Evolutionary conservation across 2,113 vertebrate species (phyloP).

Genomic region (Mesembrinibis cayennensis): DNA sequence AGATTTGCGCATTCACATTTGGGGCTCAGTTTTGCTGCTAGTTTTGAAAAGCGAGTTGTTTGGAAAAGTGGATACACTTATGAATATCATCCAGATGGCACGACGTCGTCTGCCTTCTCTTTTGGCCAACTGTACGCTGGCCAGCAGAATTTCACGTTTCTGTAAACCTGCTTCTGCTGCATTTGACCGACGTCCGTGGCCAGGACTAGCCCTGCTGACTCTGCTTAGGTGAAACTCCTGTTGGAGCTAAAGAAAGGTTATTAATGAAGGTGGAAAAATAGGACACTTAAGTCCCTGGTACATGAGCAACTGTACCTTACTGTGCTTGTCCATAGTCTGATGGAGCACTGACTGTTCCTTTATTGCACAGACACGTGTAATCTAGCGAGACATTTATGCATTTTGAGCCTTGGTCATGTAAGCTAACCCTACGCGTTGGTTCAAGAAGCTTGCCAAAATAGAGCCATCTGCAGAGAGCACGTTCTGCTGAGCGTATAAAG

Average conservation of each 20-base stretch:
- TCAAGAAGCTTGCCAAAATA: background rate
- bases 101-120: background rate
- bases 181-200: accelerated
- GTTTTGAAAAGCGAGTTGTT: background rate
- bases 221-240: background rate
- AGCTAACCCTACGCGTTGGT: accelerated
- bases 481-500: background rate
- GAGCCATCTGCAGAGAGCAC: background rate
- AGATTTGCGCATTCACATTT: background rate
- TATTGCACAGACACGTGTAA: background rate
- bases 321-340: background rate
- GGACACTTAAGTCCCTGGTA: background rate
- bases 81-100: background rate
- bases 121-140: background rate
- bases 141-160: background rate
- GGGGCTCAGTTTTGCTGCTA: background rate
- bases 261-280: background rate
- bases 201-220: background rate
- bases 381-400: background rate
- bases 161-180: background rate
- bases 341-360: background rate
- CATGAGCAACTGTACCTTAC: accelerated
- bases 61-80: background rate
- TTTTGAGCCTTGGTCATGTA: accelerated
- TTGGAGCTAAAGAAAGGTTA: background rate